Evolutionary conservation across 1,140 invertebrate species (phyloP).

Genomic region (Cyphomyrmex costatus): DNA sequence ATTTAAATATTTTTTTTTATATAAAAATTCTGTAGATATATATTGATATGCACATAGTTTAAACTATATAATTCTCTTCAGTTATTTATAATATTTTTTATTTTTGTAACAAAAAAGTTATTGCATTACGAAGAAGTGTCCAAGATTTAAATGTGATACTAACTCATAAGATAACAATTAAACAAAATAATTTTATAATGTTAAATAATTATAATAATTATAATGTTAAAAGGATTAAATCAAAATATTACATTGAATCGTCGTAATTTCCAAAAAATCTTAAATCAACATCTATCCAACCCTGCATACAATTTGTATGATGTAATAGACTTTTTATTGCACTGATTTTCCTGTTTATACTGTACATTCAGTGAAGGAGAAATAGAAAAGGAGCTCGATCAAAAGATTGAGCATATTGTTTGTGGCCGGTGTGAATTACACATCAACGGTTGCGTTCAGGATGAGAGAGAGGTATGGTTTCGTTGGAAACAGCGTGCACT

Average conservation of each 20-base stretch:
- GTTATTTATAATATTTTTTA: background rate
- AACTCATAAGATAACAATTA: too few relatives aligned
- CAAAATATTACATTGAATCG: background rate
- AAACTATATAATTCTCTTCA: background rate
- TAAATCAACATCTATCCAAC: background rate
- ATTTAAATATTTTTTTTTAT: too few relatives aligned
- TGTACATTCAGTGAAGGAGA: constrained; percentile 1
- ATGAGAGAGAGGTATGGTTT: constrained; percentile 2
- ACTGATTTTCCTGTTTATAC: constrained; percentile 51
- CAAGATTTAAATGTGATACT: background rate
- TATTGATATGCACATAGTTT: background rate
- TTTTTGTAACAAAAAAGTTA: background rate
- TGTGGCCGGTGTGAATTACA: background rate
- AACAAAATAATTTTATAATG: constrained; percentile 4
- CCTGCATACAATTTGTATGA: background rate
- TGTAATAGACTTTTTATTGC: constrained; percentile 53
- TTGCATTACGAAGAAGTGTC: background rate
- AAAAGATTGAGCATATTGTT: background rate
- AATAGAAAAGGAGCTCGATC: background rate
- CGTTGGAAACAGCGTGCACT: constrained; percentile 18
- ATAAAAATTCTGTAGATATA: too few relatives aligned
- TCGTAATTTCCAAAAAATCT: background rate
- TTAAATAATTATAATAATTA: constrained; percentile 1
- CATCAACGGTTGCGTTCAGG: background rate
- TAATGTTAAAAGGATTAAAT: background rate